Base-by-base conservation (phyloP, 2,888 invertebrate species). In the Smittia aterrima region DNA sequence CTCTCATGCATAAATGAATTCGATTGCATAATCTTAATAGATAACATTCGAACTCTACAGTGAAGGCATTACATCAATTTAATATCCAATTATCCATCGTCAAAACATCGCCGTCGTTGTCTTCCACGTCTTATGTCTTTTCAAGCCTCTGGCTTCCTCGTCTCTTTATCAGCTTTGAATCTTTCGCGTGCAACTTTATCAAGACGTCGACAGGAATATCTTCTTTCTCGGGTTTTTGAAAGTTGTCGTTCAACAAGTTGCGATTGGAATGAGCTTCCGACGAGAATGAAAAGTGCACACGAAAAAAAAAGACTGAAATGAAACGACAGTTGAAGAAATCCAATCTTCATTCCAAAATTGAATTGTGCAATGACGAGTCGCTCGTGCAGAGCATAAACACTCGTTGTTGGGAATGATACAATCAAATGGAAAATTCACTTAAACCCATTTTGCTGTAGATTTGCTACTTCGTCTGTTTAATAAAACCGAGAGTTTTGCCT, bases 401-500 rank as follows among this genome's bases (percentile, higher is more conserved):
- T n/a, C 47, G 32, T 47, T 47, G 32, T 47, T 47, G 4, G 16
- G 11, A 2, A 24, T 67, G 67, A 41, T 67, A 40, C 67, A 67
- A 67, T 67, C 67, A 67, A n/a, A 9, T 22, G 67, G 67, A 67
- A 67, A 67, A 67, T 67, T 67, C 41, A 67, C 24, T 67, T 67
- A 47, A 16, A 11, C 32, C 9, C 32, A 9, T 32, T 32, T 32
- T 9, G 32, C 32, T 32, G 3, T 32, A 32, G 32, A 6, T 32
- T 9, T 32, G 9, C 32, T 32, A 9, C 32, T 32, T 32, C 32
- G 32, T 32, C 32, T 32, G 32, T 32, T 32, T 3, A 32, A 32
- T 32, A 32, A 32, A 32, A 32, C 32, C 32, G 32, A 32, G 9
- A 32, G 32, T 32, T 32, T 32, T 32, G 32, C 32, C 9, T 6